These are phyloP conservation scores for Vanacampus margaritifer DNA, from an alignment of 2,113 vertebrate genomes.

Conservation along the genomic window DNA sequence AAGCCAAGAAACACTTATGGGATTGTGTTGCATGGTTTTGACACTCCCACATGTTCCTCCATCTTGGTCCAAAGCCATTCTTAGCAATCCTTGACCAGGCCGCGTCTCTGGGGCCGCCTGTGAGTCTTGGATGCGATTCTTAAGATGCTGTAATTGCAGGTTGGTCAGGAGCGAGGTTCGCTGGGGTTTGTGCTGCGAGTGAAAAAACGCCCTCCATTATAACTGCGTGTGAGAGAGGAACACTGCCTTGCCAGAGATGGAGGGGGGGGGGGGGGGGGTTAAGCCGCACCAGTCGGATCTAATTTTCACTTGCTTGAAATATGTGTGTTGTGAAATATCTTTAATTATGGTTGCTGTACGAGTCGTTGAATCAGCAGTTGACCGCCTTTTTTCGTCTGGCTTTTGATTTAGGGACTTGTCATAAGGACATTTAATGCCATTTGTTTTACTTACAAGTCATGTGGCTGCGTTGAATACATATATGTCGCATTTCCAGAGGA, in stretches of 20 bases:
- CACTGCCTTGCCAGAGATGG: slow-evolving; percentile 24
- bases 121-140: slow-evolving; percentile 59
- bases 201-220: slow-evolving; percentile 68
- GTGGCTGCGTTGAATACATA: not conserved
- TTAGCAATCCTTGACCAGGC: slow-evolving; percentile 56
- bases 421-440: slow-evolving; percentile 43
- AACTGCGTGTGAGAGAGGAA: slow-evolving; percentile 51
- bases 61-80: slow-evolving; percentile 48
- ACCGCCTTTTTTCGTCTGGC: slow-evolving; percentile 53
- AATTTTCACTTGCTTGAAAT: slow-evolving; percentile 50
- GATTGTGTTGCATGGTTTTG: slow-evolving; percentile 24
- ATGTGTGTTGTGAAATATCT: slow-evolving; percentile 66
- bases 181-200: slow-evolving; percentile 64
- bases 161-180: slow-evolving; percentile 66
- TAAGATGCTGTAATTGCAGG: slow-evolving; percentile 75
- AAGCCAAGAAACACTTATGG: slow-evolving; percentile 17
- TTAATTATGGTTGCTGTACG: slow-evolving; percentile 58
- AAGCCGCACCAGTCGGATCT: slow-evolving; percentile 35
- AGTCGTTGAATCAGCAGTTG: slow-evolving; percentile 68
- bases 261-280: slow-evolving; percentile 27
- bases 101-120: slow-evolving; percentile 41
- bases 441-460: slow-evolving; percentile 34
- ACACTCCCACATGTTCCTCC: slow-evolving; percentile 22
- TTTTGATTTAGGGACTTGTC: slow-evolving; percentile 53
- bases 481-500: not conserved